phyloP scores from a whole-genome alignment of 2,113 vertebrate species.

The Dicerorhinus sumatrensis region DNA sequence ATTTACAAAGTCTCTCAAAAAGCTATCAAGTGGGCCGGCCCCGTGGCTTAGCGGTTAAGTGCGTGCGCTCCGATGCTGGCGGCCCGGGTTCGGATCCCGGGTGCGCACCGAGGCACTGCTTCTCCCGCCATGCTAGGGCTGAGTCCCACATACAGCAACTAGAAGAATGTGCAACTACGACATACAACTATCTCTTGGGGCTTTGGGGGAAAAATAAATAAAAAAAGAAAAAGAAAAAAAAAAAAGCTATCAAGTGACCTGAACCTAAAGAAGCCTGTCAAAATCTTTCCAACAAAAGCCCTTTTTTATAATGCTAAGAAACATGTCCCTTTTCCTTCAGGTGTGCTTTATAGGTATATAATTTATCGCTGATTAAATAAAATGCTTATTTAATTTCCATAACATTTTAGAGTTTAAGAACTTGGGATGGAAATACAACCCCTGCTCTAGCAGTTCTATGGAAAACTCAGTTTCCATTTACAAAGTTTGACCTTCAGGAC shows the following conservation, averaged over 20 bases:
- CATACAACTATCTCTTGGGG: too few relatives aligned
- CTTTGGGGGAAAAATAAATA: too few relatives aligned
- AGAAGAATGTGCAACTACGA: too few relatives aligned
- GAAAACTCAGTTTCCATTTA: neutral
- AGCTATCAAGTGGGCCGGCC: neutral
- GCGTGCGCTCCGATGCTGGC: too few relatives aligned
- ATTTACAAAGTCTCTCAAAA: neutral
- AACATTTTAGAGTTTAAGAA: neutral
- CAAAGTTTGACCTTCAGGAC: neutral
- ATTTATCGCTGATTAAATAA: neutral
- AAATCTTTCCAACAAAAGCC: neutral
- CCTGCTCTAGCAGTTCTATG: neutral
- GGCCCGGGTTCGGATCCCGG: too few relatives aligned
- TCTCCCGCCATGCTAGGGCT: too few relatives aligned
- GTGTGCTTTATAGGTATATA: neutral
- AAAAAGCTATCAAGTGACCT: neutral
- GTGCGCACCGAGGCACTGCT: too few relatives aligned
- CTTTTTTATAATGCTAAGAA: neutral
- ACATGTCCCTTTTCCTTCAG: neutral
- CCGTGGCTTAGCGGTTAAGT: too few relatives aligned
- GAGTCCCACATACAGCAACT: too few relatives aligned
- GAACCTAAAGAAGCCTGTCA: neutral
- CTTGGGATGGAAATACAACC: neutral
- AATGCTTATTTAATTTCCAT: neutral
- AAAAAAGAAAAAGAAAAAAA: too few relatives aligned